Percentiles rank a stretch among this genome's conserved stretches.
These are phyloP conservation scores for Discoglossus pictus DNA, from an alignment of 2,797 vertebrate genomes.

Conservation along the genomic window DNA sequence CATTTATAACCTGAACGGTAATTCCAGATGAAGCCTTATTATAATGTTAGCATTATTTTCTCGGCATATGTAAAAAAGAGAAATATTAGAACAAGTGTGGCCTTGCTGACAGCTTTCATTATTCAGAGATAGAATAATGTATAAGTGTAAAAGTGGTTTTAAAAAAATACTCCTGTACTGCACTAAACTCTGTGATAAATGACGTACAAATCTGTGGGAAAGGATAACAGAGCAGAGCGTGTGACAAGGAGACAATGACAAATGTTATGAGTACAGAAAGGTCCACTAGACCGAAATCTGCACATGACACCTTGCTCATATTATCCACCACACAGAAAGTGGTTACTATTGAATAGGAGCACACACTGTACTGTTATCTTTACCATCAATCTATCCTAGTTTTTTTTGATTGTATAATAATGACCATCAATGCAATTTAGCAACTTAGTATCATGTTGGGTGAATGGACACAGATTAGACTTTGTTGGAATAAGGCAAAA, in stretches of 20 bases:
- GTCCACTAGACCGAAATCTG: conserved; percentile 63
- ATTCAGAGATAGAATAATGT: conserved; percentile 62
- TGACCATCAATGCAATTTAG: too few relatives aligned
- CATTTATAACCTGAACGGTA: too few relatives aligned
- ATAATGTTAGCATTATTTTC: conserved; percentile 30
- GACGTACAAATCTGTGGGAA: conserved; percentile 62
- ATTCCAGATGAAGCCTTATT: background rate
- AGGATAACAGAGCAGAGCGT: conserved; percentile 65
- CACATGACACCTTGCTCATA: conserved; percentile 61
- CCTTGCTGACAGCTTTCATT: conserved; percentile 61
- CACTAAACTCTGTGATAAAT: conserved; percentile 70
- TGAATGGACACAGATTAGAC: too few relatives aligned
- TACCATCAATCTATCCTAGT: conserved; percentile 8
- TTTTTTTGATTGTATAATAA: too few relatives aligned
- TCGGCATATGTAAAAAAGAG: conserved; percentile 54
- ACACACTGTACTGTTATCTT: conserved; percentile 48
- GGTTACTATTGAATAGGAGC: too few relatives aligned
- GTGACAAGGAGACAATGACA: conserved; percentile 68
- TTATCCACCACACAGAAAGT: conserved; percentile 59
- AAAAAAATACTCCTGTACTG: conserved; percentile 67
- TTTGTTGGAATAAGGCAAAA: too few relatives aligned
- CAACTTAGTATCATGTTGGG: too few relatives aligned
- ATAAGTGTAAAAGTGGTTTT: conserved; percentile 65
- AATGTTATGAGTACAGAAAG: conserved; percentile 62
- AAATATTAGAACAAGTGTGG: conserved; percentile 58